Evolutionary conservation across 2,113 vertebrate species (phyloP).

Genomic region (Labrus mixtus): DNA sequence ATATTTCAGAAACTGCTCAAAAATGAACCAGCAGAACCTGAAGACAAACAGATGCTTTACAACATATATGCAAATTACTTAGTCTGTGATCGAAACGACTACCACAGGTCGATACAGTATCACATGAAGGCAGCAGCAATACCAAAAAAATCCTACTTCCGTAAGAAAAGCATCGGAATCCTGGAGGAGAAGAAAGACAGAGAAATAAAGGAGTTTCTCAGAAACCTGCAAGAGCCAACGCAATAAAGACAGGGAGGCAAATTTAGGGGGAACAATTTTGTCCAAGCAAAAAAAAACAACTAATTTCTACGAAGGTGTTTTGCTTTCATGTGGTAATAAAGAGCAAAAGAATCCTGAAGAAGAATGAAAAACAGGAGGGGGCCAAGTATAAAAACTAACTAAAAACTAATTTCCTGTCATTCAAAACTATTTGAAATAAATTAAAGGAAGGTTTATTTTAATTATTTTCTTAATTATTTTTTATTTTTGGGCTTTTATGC

Average conservation of each 20-base stretch:
- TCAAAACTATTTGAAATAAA: too few species aligned
- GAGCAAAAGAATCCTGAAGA: too few species aligned
- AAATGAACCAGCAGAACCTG: constrained; percentile 6
- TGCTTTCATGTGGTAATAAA: too few species aligned
- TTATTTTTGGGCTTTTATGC: too few species aligned
- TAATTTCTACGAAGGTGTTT: too few species aligned
- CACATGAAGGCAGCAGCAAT: constrained; percentile 61
- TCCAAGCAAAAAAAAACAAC: too few species aligned
- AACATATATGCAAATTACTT: constrained; percentile 52
- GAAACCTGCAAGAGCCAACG: neutral
- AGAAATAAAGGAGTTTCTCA: constrained; percentile 58
- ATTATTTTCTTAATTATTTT: too few species aligned
- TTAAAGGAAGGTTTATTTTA: too few species aligned
- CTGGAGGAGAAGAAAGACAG: constrained; percentile 22
- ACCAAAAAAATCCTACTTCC: neutral
- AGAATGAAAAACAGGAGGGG: too few species aligned
- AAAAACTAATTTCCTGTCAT: too few species aligned
- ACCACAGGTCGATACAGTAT: constrained; percentile 19
- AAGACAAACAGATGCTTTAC: constrained; percentile 60
- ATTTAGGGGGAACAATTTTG: too few species aligned
- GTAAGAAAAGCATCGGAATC: constrained; percentile 26
- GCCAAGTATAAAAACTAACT: too few species aligned
- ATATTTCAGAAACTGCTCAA: constrained; percentile 49
- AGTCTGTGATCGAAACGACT: neutral
- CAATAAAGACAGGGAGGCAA: neutral